phyloP scores from a whole-genome alignment of 2,113 vertebrate species.

The Desmodus rotundus region DNA sequence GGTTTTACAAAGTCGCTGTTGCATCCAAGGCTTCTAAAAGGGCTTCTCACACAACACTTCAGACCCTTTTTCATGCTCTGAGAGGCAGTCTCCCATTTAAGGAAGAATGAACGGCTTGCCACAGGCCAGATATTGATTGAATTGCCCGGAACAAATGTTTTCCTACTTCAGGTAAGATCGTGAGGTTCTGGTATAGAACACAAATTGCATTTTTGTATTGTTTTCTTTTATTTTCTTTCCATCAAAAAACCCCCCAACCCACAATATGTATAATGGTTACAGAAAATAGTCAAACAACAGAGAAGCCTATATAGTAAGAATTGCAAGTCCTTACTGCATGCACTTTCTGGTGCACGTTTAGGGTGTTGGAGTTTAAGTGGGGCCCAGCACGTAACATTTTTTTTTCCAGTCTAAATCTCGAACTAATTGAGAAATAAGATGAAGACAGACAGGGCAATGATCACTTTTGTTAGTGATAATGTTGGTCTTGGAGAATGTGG shows the following conservation, averaged over 20 bases:
- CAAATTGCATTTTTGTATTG: background rate
- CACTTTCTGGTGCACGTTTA: background rate
- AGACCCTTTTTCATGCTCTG: background rate
- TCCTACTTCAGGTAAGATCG: background rate
- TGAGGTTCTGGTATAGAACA: background rate
- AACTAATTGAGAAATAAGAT: background rate
- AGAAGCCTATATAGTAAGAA: background rate
- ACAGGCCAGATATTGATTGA: conserved; percentile 2
- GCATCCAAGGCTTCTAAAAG: background rate
- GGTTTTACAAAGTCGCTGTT: background rate
- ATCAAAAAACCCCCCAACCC: background rate
- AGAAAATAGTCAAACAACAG: background rate
- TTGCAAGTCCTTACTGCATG: background rate
- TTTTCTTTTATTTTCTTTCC: conserved; percentile 13
- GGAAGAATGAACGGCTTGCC: background rate
- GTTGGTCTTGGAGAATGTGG: background rate
- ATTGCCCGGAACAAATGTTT: background rate
- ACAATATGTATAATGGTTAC: background rate
- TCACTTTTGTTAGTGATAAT: background rate
- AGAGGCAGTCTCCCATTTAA: background rate
- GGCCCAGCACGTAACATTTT: background rate
- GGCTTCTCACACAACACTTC: background rate
- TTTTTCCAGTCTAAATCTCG: background rate
- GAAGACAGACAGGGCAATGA: background rate
- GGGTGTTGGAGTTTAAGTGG: too few relatives aligned